Evolutionary conservation across 2,888 invertebrate genomes (phyloP), one percentile per base, ranked within the genome.

Genomic region (Arenicola marina): DNA sequence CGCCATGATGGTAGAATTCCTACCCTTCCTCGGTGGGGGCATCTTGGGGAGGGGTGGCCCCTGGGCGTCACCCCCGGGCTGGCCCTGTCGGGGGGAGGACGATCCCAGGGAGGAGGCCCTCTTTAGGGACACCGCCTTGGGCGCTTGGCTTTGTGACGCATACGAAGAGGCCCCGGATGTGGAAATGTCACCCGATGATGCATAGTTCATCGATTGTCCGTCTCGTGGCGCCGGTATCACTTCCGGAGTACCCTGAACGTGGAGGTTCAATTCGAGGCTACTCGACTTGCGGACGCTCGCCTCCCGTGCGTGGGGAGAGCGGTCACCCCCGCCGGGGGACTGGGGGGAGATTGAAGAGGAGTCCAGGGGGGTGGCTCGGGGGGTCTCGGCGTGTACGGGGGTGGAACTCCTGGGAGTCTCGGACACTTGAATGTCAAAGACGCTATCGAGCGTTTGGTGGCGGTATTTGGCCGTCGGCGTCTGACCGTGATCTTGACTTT

Each of bases 1-100:
- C 21, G 63, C 63, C 56, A 63, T 59, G 15, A 63, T 59, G 24
- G 63, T 48, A 1, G 63, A 59, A 15, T 21, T 55, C 28, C 62
- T 18, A 4, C 21, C 24, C 21, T 29, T 34, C 24, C 24, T 48
- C 24, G 15, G 15, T 11, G 48, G 48, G 24, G 43, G 43, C 11
- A n/a, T 38, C n/a, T n/a, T n/a, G n/a, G n/a, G n/a, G n/a, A n/a
- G n/a, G n/a, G n/a, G n/a, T n/a, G n/a, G n/a, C n/a, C n/a, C n/a
- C n/a, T n/a, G n/a, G n/a, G n/a, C n/a, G n/a, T n/a, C n/a, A n/a
- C n/a, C n/a, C n/a, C n/a, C n/a, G n/a, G n/a, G n/a, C n/a, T n/a
- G n/a, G 43, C 11, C n/a, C n/a, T 38, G 11, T n/a, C n/a, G 11
- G 43, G 43, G 43, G 11, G 43, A 38, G 11, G 43, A 15, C 11